Percentiles rank a stretch among this genome's conserved stretches.
These are phyloP conservation scores for Oceanodroma leucorhoa DNA, from an alignment of 2,797 vertebrate genomes.

Conservation along the genomic window DNA sequence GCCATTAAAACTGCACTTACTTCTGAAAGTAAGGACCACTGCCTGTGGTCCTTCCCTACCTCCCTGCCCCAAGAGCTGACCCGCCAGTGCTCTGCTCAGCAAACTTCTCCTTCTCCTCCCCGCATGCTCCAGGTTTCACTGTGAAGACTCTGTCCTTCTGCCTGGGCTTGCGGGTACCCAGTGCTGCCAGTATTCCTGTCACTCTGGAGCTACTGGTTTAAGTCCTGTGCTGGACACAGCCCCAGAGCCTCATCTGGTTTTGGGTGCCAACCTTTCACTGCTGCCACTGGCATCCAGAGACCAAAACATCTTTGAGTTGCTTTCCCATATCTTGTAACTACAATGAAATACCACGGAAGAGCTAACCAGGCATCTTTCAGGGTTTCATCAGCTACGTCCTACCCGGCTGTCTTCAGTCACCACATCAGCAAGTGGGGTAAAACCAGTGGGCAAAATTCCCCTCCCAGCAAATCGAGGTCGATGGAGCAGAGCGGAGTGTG, in stretches of 20 bases:
- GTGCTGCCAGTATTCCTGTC: not conserved
- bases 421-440: not conserved
- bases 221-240: not conserved
- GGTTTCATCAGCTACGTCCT: not conserved
- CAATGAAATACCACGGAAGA: not conserved
- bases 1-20: not conserved
- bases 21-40: not conserved
- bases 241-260: not conserved
- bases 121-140: not conserved
- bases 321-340: not conserved
- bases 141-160: not conserved
- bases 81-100: not conserved
- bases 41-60: not conserved
- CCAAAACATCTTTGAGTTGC: not conserved
- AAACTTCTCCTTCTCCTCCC: not conserved
- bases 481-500: not conserved
- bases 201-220: not conserved
- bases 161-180: accelerated
- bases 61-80: not conserved
- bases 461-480: not conserved
- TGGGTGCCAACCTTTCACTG: not conserved
- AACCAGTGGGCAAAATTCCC: not conserved
- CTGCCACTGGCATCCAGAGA: not conserved
- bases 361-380: not conserved
- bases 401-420: not conserved